Conservation (phyloP, 2,113 vertebrate genomes). For the Chaetodon auriga region DNA sequence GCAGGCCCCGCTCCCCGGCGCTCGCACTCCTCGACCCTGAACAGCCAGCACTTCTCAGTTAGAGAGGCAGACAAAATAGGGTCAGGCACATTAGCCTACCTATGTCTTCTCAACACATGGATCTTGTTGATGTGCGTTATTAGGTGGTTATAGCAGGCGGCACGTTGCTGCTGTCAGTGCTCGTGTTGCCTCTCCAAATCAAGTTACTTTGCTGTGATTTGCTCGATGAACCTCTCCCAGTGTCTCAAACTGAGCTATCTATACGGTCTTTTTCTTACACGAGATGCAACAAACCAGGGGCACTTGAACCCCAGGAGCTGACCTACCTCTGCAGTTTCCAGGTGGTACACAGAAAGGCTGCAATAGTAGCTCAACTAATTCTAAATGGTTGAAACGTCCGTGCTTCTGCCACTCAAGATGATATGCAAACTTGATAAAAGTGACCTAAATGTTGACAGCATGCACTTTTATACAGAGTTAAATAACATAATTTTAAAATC, state of each 20-base stretch:
- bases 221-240: conserved; percentile 31
- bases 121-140: conserved; percentile 46
- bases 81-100: conserved; percentile 52
- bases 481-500: neutral
- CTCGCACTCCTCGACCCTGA: conserved; percentile 71
- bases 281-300: neutral
- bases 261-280: conserved; percentile 10
- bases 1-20: conserved; percentile 69
- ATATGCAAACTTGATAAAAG: neutral
- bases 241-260: conserved; percentile 30
- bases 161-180: conserved; percentile 11
- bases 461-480: neutral
- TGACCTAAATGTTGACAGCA: neutral
- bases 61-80: conserved; percentile 46
- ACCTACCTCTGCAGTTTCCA: neutral
- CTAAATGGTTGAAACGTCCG: neutral
- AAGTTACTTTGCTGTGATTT: conserved; percentile 1
- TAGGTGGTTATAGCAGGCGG: conserved; percentile 39
- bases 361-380: neutral
- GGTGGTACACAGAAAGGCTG: neutral
- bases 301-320: neutral
- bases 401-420: neutral
- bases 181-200: conserved; percentile 28
- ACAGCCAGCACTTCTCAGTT: conserved; percentile 55
- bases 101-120: conserved; percentile 55